A percentile compares a stretch with the other conserved stretches of the same genome.
phyloP scores from a whole-genome alignment of 2,113 vertebrate species.

The Sander vitreus region DNA sequence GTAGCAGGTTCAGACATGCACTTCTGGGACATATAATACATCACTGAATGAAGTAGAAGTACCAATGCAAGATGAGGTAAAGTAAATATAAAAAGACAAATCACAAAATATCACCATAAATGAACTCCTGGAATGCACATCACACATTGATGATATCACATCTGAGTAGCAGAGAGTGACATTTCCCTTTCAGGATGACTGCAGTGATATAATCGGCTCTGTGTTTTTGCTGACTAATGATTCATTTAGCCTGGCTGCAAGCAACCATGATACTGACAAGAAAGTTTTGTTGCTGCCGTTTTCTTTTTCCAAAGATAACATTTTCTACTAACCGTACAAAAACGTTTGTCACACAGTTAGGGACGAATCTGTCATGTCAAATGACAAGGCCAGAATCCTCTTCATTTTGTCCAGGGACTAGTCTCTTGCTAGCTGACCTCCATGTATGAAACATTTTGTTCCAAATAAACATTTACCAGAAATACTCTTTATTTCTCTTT shows the following conservation, averaged over 20 bases:
- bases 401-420: not conserved
- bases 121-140: not conserved
- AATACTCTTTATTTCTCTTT: not conserved
- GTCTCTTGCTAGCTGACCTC: not conserved
- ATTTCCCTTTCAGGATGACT: slow-evolving; percentile 9
- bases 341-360: slow-evolving; percentile 22
- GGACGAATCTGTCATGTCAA: not conserved
- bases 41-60: not conserved
- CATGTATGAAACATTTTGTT: not conserved
- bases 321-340: slow-evolving; percentile 4
- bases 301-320: not conserved
- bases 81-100: not conserved
- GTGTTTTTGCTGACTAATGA: slow-evolving; percentile 12
- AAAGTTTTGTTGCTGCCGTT: not conserved
- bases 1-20: not conserved
- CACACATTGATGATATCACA: not conserved
- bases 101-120: not conserved
- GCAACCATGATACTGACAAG: not conserved
- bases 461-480: not conserved
- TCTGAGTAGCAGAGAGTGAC: not conserved
- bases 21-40: not conserved
- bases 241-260: slow-evolving; percentile 10
- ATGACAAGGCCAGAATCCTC: not conserved
- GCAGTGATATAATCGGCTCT: not conserved
- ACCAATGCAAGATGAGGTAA: not conserved